Conservation (phyloP, 1,140 invertebrate species). For the Semibalanus balanoides region DNA sequence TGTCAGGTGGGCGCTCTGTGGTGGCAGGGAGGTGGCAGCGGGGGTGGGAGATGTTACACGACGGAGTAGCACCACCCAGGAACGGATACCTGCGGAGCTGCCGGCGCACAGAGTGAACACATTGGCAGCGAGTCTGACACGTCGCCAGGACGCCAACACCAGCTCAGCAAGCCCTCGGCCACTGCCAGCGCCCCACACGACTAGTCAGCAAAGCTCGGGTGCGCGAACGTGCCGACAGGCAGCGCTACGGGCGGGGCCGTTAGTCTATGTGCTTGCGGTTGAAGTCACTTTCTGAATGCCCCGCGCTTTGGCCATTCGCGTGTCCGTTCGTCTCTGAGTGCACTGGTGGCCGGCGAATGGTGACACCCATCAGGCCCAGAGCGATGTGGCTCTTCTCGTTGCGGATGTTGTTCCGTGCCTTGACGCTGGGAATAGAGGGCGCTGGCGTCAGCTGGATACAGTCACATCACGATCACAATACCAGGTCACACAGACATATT, state of each 20-base stretch:
- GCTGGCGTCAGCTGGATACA: too few relatives aligned
- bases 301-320: too few relatives aligned
- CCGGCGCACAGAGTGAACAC: background rate
- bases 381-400: background rate
- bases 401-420: background rate
- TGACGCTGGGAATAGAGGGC: background rate
- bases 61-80: background rate
- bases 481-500: too few relatives aligned
- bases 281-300: background rate
- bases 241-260: background rate
- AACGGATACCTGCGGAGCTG: background rate
- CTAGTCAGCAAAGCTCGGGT: background rate
- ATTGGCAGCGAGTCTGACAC: background rate
- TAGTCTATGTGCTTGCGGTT: background rate
- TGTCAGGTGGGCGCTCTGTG: too few relatives aligned
- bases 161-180: background rate
- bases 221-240: background rate
- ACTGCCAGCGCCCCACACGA: background rate
- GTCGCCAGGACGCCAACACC: too few relatives aligned
- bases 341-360: background rate
- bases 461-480: too few relatives aligned
- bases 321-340: background rate
- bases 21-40: too few relatives aligned
- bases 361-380: background rate
- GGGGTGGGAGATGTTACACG: background rate